Evolutionary conservation across 2,113 vertebrate genomes (phyloP).

Genomic region (Psilopsiagon aymara): DNA sequence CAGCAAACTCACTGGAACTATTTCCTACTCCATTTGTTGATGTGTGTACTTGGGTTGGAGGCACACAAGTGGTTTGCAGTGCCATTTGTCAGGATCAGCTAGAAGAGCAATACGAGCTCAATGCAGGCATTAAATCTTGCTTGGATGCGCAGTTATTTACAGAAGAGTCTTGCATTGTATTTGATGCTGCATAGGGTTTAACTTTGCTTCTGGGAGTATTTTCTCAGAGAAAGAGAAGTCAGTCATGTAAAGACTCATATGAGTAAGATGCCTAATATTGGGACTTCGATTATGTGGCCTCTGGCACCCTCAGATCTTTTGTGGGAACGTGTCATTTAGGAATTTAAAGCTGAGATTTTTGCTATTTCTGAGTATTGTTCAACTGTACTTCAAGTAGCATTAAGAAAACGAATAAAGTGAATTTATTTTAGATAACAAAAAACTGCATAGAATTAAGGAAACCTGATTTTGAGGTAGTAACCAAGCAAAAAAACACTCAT

Average conservation of each 20-base stretch:
- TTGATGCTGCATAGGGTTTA: background rate
- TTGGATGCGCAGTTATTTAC: background rate
- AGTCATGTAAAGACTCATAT: background rate
- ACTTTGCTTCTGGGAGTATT: background rate
- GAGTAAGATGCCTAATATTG: background rate
- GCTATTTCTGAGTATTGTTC: background rate
- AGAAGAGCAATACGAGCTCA: background rate
- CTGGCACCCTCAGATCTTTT: background rate
- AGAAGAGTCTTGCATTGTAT: accelerated
- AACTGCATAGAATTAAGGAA: background rate
- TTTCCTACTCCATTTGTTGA: background rate
- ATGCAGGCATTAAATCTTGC: background rate
- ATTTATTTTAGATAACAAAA: background rate
- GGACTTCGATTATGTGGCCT: background rate
- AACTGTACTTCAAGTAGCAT: background rate
- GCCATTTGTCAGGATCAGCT: background rate
- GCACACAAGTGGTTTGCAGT: background rate
- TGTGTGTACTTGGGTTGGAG: background rate
- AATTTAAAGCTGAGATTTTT: background rate
- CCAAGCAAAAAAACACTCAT: background rate
- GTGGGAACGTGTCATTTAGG: background rate
- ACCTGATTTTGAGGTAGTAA: background rate
- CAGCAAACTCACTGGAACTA: background rate
- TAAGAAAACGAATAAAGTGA: background rate
- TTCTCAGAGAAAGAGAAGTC: background rate